phyloP scores from a whole-genome alignment of 2,888 invertebrate genomes.

The Orthonychiurus folsomi region DNA sequence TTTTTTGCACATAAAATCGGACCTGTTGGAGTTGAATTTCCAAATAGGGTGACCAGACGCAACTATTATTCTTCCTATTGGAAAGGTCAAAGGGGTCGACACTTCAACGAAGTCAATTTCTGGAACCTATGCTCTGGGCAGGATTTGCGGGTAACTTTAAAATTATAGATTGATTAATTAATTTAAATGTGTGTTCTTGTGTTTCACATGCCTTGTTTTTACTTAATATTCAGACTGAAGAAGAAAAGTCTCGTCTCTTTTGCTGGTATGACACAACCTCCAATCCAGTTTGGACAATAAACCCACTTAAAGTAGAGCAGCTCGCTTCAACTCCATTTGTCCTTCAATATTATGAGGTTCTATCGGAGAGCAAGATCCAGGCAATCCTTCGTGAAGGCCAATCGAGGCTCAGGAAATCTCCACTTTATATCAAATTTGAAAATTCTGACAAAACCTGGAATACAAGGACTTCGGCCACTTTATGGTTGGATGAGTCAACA shows the following conservation, averaged over 20 bases:
- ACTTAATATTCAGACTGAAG: background rate
- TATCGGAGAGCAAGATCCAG: background rate
- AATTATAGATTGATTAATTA: background rate
- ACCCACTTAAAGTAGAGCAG: background rate
- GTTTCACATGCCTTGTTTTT: background rate
- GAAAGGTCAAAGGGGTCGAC: conserved; percentile 13
- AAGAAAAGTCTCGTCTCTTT: background rate
- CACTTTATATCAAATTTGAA: conserved; percentile 11
- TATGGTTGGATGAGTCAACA: conserved; percentile 13
- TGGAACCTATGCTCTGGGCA: conserved; percentile 20
- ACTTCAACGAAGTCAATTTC: conserved; percentile 20
- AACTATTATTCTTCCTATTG: conserved; percentile 14
- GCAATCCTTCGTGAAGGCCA: background rate
- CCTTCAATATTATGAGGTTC: background rate
- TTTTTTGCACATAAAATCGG: conserved; percentile 12
- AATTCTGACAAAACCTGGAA: conserved; percentile 5
- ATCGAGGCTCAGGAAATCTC: conserved; percentile 9
- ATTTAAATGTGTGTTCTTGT: background rate
- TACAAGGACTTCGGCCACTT: conserved; percentile 13
- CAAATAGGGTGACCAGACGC: conserved; percentile 13
- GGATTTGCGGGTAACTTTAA: conserved; percentile 15
- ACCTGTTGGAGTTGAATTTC: conserved; percentile 8
- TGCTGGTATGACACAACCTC: background rate
- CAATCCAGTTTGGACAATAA: background rate
- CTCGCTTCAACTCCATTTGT: background rate